Base-by-base conservation (phyloP, 2,113 vertebrate genomes). In the Notarius lentiginosus region DNA sequence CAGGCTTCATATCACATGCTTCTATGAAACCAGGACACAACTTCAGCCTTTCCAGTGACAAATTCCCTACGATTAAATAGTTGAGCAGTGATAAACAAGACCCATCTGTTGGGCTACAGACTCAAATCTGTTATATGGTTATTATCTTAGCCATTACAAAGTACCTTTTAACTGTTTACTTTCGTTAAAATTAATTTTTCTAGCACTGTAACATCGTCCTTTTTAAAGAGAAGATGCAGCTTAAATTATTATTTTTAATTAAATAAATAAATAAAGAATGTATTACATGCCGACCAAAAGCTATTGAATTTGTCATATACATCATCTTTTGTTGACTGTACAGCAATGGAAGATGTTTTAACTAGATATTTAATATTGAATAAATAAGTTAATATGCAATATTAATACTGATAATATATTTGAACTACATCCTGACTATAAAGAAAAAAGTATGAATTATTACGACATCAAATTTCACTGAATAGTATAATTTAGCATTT, bases 1-100 rank as follows among this genome's bases (percentile, higher is more conserved):
- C 84, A 75, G 56, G 89, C 88, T 88, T 18, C 51, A 92, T 93
- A 92, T 93, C 92, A 91, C 93, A 93, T 88, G 89, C 89, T 89
- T 85, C 88, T 87, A 91, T 88, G 87, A 90, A 55, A 72, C n/a
- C 70, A 84, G 91, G 30, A 47, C 30, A 61, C 56, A 81, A 61
- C 75, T 85, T 53, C 84, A 83, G 75, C 88, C 58, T 70, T 66
- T 73, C 75, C 73, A 73, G 73, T 89, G 88, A 82, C 58, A 51
- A 89, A 30, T 73, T 85, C 72, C 55, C 47, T 81, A 56, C 41
- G 15, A 61, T 79, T 84, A 84, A 82, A 87, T 88, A 86, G 70
- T 72, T 8, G 49, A 87, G 72, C 55, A 47, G 80, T 84, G 90
- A 93, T 92, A 92, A 94, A 94, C 93, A 94, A 66, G 89, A 27